phyloP scores from a whole-genome alignment of 2,888 invertebrate species.

The Hypomecis atomaria region DNA sequence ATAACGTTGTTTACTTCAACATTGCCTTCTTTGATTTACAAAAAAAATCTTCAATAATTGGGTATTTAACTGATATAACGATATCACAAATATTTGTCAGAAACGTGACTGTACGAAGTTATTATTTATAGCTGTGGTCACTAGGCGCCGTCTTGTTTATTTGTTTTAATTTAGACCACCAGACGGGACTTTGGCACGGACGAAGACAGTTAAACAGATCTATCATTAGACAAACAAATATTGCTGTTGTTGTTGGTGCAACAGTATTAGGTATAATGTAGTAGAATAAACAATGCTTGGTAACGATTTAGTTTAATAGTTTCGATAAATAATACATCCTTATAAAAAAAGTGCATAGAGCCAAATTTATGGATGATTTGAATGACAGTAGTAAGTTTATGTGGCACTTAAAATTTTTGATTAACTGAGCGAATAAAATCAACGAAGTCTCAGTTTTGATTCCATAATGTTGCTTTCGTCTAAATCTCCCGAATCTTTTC shows the following conservation, averaged over 20 bases:
- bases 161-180: slow-evolving; percentile 47
- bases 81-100: slow-evolving; percentile 11
- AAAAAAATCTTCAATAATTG: slow-evolving; percentile 11
- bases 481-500: too few species aligned
- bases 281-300: background rate
- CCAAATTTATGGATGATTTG: too few species aligned
- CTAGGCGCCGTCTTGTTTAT: slow-evolving; percentile 45
- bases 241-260: slow-evolving; percentile 1
- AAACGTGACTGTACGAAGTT: slow-evolving; percentile 1
- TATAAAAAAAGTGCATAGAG: too few species aligned
- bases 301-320: too few species aligned
- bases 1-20: slow-evolving; percentile 15
- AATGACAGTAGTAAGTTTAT: too few species aligned
- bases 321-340: too few species aligned
- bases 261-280: background rate
- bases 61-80: slow-evolving; percentile 22
- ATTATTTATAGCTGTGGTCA: slow-evolving; percentile 20
- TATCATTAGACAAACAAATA: slow-evolving; percentile 25
- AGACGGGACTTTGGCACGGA: slow-evolving; percentile 59
- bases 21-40: slow-evolving; percentile 8
- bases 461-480: too few species aligned
- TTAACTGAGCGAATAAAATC: too few species aligned
- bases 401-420: too few species aligned
- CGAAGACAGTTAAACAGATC: slow-evolving; percentile 33
- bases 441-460: too few species aligned